Evolutionary conservation across 2,113 vertebrate species (phyloP).

Genomic region (Crotalus tigris): DNA sequence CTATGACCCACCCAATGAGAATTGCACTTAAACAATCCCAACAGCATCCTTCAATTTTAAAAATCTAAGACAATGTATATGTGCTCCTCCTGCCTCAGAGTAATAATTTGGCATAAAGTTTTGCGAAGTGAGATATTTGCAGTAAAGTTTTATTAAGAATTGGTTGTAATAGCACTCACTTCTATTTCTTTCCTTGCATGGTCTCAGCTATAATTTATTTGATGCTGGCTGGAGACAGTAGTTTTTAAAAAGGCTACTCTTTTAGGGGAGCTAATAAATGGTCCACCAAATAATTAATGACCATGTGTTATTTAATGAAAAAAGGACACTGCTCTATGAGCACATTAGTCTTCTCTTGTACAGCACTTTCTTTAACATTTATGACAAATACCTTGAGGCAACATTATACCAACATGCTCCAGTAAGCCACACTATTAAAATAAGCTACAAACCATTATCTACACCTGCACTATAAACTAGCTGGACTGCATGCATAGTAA

Average conservation of each 20-base stretch:
- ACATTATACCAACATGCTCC: slow-evolving; percentile 46
- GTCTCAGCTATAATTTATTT: background rate
- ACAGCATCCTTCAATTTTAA: background rate
- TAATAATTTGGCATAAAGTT: background rate
- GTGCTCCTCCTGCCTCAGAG: background rate
- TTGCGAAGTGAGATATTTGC: background rate
- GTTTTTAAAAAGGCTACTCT: background rate
- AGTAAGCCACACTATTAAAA: slow-evolving; percentile 51
- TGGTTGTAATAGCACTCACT: background rate
- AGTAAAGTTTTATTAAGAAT: background rate
- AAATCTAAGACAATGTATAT: background rate
- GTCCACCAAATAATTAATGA: background rate
- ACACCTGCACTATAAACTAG: slow-evolving; percentile 44
- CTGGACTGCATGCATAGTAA: slow-evolving; percentile 33
- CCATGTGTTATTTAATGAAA: slow-evolving; percentile 6
- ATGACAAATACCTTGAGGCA: slow-evolving; percentile 46
- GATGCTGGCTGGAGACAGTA: background rate
- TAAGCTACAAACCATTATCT: slow-evolving; percentile 50
- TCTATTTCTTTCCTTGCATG: background rate
- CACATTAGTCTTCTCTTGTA: background rate
- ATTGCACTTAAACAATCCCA: background rate
- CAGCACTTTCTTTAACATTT: slow-evolving; percentile 37
- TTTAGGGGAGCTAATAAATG: slow-evolving; percentile 17
- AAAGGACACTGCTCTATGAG: background rate
- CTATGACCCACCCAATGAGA: background rate